Conservation (phyloP, 1,140 invertebrate genomes). For the Meteorus sp. region DNA sequence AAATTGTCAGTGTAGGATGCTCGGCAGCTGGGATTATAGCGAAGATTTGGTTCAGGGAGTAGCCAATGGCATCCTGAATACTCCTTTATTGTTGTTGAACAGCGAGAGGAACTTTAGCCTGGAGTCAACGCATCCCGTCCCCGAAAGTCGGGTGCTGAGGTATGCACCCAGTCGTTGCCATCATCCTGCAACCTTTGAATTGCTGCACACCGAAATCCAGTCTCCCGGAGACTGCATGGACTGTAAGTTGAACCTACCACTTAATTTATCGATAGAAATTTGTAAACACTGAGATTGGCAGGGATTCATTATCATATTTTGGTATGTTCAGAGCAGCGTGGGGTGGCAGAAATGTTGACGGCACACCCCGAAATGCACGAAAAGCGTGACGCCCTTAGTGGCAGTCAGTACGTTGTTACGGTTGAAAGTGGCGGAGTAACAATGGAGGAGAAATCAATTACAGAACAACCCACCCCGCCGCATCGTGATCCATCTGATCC, state of each 20-base stretch:
- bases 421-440: conserved; percentile 38
- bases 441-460: conserved; percentile 51
- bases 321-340: conserved; percentile 50
- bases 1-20: conserved; percentile 54
- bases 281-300: conserved; percentile 13
- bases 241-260: conserved; percentile 42
- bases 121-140: conserved; percentile 54
- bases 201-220: conserved; percentile 50
- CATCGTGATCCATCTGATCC: conserved; percentile 53
- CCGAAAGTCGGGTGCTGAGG: conserved; percentile 57
- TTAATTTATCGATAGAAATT: too few species aligned
- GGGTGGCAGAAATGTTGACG: conserved; percentile 55
- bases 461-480: conserved; percentile 44
- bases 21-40: conserved; percentile 54
- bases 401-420: conserved; percentile 52
- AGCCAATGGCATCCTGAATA: conserved; percentile 35
- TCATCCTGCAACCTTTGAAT: conserved; percentile 48
- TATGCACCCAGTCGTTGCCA: conserved; percentile 58
- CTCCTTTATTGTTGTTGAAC: conserved; percentile 32
- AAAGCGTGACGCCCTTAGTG: conserved; percentile 46
- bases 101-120: conserved; percentile 45
- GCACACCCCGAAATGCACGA: conserved; percentile 54
- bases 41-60: conserved; percentile 55
- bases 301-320: too few species aligned
- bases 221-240: conserved; percentile 53